Evolutionary conservation across 2,888 invertebrate species (phyloP).

Genomic region (Agrochola lota): DNA sequence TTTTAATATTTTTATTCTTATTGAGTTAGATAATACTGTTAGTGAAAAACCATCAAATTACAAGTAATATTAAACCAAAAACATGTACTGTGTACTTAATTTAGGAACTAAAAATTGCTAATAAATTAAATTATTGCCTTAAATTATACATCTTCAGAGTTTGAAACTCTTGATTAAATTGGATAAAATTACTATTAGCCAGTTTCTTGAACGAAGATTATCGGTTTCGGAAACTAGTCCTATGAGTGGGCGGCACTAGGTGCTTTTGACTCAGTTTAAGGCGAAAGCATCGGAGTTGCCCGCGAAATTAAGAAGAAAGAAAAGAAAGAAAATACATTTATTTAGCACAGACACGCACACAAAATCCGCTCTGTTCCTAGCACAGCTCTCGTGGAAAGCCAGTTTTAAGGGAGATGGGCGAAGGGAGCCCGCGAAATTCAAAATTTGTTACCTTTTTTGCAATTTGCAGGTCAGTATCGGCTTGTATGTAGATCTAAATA

Average conservation of each 20-base stretch:
- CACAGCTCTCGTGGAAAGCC: too few species aligned
- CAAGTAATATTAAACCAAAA: constrained; percentile 14
- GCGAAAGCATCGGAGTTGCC: too few species aligned
- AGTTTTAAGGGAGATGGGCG: too few species aligned
- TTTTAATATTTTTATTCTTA: constrained; percentile 13
- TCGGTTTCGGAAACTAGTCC: not conserved
- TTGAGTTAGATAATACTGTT: constrained; percentile 58
- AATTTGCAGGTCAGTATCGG: too few species aligned
- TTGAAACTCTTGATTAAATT: constrained; percentile 5
- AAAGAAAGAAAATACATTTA: too few species aligned
- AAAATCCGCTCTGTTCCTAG: too few species aligned
- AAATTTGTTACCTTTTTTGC: too few species aligned
- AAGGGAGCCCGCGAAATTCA: too few species aligned
- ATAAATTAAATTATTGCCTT: constrained; percentile 5
- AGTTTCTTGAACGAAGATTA: not conserved
- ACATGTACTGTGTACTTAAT: constrained; percentile 36
- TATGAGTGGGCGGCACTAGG: not conserved
- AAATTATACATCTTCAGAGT: constrained; percentile 14
- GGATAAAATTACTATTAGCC: not conserved
- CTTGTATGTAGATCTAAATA: too few species aligned
- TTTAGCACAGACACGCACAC: too few species aligned
- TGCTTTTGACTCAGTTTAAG: constrained; percentile 3
- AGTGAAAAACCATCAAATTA: constrained; percentile 38
- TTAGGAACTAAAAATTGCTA: constrained; percentile 44
- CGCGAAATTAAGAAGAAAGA: too few species aligned